Evolutionary conservation across 2,113 vertebrate genomes (phyloP).

Genomic region (Python bivittatus): DNA sequence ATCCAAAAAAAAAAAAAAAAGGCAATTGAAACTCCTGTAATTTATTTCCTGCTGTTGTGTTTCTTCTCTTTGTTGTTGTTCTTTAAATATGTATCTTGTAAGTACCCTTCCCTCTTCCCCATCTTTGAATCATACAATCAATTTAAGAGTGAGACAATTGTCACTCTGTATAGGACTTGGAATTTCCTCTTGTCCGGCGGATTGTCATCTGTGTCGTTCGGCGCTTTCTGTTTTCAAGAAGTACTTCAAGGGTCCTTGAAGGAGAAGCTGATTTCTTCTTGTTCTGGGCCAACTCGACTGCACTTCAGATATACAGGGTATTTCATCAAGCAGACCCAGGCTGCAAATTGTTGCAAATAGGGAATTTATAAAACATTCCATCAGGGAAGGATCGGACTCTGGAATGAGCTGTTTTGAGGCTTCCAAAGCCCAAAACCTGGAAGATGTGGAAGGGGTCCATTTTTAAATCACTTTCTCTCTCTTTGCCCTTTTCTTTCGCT

Average conservation of each 20-base stretch:
- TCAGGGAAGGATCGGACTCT: background rate
- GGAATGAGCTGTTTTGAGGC: background rate
- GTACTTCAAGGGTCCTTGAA: background rate
- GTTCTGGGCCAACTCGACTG: background rate
- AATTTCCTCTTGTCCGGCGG: fast-evolving
- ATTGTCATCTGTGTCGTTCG: background rate
- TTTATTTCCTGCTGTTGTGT: constrained; percentile 23
- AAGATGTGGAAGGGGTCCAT: background rate
- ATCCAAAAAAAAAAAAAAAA: constrained; percentile 16
- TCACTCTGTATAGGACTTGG: background rate
- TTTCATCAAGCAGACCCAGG: background rate
- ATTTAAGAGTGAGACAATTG: background rate
- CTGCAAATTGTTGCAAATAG: background rate
- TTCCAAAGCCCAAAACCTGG: background rate
- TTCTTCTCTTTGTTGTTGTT: background rate
- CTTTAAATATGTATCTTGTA: background rate
- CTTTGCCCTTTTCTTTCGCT: no score
- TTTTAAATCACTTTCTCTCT: no score
- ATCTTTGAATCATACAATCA: background rate
- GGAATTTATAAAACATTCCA: background rate
- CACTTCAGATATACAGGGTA: background rate
- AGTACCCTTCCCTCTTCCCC: background rate
- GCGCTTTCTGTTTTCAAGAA: background rate
- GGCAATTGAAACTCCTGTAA: constrained; percentile 17
- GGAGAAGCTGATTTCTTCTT: background rate